These are phyloP conservation scores for Autographa pulchrina DNA, from an alignment of 2,888 invertebrate species.

Conservation along the genomic window DNA sequence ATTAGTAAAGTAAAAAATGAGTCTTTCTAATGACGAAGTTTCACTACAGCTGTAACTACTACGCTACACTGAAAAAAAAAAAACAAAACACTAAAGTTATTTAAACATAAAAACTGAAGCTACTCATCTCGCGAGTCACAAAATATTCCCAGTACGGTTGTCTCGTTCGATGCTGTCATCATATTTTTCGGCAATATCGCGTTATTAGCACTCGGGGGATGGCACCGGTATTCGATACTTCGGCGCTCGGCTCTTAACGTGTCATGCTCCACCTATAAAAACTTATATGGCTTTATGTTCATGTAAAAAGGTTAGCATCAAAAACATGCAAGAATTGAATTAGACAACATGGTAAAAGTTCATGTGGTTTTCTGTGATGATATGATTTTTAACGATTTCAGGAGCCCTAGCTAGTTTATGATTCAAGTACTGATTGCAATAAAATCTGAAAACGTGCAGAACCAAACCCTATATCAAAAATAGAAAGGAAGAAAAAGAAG, in stretches of 20 bases:
- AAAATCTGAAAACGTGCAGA: no score
- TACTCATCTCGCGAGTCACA: slow-evolving; percentile 29
- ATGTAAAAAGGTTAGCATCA: neutral
- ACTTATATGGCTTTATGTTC: slow-evolving; percentile 41
- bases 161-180: slow-evolving; percentile 55
- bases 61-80: neutral
- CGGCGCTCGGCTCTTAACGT: slow-evolving; percentile 62
- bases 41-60: neutral
- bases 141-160: slow-evolving; percentile 60
- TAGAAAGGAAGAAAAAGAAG: no score
- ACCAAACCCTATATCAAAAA: no score
- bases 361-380: no score
- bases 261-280: slow-evolving; percentile 51
- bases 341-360: no score
- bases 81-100: neutral
- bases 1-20: no score
- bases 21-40: no score
- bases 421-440: no score
- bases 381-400: no score
- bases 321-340: neutral
- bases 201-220: slow-evolving; percentile 63
- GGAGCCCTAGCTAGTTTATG: no score
- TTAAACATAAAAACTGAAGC: slow-evolving; percentile 1
- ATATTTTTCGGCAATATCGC: slow-evolving; percentile 68
- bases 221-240: slow-evolving; percentile 53